These are phyloP conservation scores for Anthoptus insignis DNA, from an alignment of 2,888 invertebrate genomes.

Conservation along the genomic window DNA sequence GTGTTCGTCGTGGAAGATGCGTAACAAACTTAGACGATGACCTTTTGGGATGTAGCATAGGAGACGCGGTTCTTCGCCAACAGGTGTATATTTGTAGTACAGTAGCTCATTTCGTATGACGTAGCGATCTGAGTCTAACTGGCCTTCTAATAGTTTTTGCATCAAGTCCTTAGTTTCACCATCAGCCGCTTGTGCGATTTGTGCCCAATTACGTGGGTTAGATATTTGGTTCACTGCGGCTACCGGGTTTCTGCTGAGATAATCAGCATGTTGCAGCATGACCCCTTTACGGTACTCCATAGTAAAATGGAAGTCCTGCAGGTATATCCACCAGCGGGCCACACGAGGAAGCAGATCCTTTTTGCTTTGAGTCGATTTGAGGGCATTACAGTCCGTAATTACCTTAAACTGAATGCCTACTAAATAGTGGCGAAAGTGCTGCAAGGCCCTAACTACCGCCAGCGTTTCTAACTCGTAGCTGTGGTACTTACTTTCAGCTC, in stretches of 20 bases:
- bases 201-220: constrained; percentile 43
- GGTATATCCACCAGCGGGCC: constrained; percentile 45
- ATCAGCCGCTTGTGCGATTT: constrained; percentile 45
- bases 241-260: constrained; percentile 43
- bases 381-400: constrained; percentile 43
- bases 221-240: constrained; percentile 15
- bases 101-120: constrained; percentile 39
- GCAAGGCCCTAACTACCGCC: constrained; percentile 46
- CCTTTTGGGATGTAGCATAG: constrained; percentile 51
- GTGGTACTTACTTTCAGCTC: constrained; percentile 45
- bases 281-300: constrained; percentile 42
- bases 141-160: too few species aligned
- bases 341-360: constrained; percentile 46
- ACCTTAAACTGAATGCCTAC: constrained; percentile 38
- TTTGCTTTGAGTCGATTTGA: constrained; percentile 43
- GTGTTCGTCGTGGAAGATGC: constrained; percentile 47
- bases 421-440: constrained; percentile 42
- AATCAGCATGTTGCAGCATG: constrained; percentile 37
- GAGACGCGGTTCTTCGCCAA: constrained; percentile 41
- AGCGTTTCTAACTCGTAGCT: constrained; percentile 45
- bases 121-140: constrained; percentile 11
- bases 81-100: constrained; percentile 32
- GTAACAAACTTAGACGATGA: constrained; percentile 47
- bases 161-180: constrained; percentile 27
- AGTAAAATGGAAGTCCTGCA: constrained; percentile 44